phyloP scores from a whole-genome alignment of 2,797 vertebrate species.

The Eulemur coronatus region DNA sequence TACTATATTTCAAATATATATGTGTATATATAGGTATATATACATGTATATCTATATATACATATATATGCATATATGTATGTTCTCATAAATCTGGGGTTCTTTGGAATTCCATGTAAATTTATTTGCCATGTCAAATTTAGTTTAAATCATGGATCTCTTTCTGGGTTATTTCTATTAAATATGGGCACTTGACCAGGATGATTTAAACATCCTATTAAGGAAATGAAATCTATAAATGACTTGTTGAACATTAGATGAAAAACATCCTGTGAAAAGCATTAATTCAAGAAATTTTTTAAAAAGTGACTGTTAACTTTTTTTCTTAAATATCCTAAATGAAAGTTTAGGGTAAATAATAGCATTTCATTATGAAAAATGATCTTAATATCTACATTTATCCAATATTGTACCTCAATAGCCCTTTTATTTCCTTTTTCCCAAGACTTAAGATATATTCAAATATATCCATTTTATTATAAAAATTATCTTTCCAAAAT shows the following conservation, averaged over 20 bases:
- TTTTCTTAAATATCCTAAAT: neutral
- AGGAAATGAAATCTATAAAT: conserved; percentile 15
- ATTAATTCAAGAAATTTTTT: neutral
- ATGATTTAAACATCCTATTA: conserved; percentile 41
- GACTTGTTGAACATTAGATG: conserved; percentile 14
- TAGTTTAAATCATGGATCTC: conserved; percentile 7
- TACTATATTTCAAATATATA: neutral
- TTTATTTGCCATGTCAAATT: neutral
- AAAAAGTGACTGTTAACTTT: neutral
- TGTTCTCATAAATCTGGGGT: neutral
- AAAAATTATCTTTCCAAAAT: neutral
- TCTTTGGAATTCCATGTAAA: neutral
- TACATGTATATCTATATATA: neutral
- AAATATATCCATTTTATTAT: neutral
- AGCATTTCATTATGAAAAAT: neutral
- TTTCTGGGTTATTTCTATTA: neutral
- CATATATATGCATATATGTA: neutral
- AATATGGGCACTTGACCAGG: neutral
- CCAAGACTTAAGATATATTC: neutral
- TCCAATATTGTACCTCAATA: neutral
- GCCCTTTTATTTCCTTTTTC: neutral
- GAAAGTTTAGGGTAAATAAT: neutral
- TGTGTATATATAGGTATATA: neutral
- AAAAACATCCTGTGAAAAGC: conserved; percentile 13
- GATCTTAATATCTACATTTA: neutral